A percentile compares a stretch with the other conserved stretches of the same genome.
phyloP scores from a whole-genome alignment of 2,113 vertebrate genomes.

The Elephantulus edwardii region DNA sequence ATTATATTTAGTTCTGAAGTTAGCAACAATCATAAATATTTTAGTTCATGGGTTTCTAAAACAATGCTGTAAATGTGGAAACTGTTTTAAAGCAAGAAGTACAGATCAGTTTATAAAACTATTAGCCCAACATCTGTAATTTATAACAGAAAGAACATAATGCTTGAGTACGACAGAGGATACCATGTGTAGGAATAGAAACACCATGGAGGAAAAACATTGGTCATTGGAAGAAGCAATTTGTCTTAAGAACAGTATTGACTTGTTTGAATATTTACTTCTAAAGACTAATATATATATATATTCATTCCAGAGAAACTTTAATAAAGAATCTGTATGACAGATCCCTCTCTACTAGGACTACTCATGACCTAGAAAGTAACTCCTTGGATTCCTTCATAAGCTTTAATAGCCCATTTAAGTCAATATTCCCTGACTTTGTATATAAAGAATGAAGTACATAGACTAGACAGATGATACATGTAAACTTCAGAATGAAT shows the following conservation, averaged over 20 bases:
- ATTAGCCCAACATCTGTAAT: slow-evolving; percentile 73
- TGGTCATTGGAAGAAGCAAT: slow-evolving; percentile 35
- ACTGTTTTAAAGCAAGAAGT: slow-evolving; percentile 74
- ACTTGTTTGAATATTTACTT: slow-evolving; percentile 27
- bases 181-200: slow-evolving; percentile 28
- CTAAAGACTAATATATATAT: background rate
- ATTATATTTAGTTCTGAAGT: slow-evolving; percentile 52
- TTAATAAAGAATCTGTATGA: slow-evolving; percentile 17
- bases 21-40: slow-evolving; percentile 73
- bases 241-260: slow-evolving; percentile 31
- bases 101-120: slow-evolving; percentile 70
- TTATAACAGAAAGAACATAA: slow-evolving; percentile 61
- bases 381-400: slow-evolving; percentile 43
- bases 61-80: slow-evolving; percentile 71
- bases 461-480: background rate
- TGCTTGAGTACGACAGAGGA: slow-evolving; percentile 56
- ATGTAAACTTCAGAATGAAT: background rate
- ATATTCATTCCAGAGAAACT: background rate
- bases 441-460: background rate
- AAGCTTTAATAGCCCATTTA: slow-evolving; percentile 39
- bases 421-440: background rate
- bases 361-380: slow-evolving; percentile 36
- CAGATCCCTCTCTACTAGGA: background rate
- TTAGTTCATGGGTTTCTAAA: slow-evolving; percentile 66
- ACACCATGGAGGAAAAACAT: slow-evolving; percentile 54